These are phyloP conservation scores for Meloidogyne exigua DNA, from an alignment of 1,140 invertebrate species.

Conservation along the genomic window DNA sequence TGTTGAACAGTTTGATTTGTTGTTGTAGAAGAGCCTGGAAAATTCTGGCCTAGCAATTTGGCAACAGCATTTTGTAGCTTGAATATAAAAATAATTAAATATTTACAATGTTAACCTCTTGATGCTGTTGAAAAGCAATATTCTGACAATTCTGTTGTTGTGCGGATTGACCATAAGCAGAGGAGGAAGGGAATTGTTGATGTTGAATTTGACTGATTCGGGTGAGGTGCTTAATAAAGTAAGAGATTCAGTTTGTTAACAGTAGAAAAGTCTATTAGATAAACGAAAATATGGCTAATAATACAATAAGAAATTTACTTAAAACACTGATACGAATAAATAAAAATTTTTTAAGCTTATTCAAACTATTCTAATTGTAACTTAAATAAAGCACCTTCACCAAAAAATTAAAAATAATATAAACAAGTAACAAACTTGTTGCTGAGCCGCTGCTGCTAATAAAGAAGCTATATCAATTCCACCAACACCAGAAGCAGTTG, in stretches of 20 bases:
- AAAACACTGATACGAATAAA: too few species aligned
- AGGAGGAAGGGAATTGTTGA: background rate
- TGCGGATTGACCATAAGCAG: slow-evolving; percentile 2
- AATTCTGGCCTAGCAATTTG: slow-evolving; percentile 18
- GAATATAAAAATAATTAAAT: background rate
- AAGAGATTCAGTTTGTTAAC: background rate
- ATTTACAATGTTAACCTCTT: background rate
- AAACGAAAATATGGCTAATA: too few species aligned
- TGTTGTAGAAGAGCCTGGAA: background rate
- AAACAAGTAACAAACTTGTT: background rate
- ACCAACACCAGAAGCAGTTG: background rate
- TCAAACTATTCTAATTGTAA: too few species aligned
- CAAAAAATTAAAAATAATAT: too few species aligned
- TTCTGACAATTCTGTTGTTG: slow-evolving; percentile 12
- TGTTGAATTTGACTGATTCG: background rate
- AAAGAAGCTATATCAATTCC: background rate
- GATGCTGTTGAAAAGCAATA: slow-evolving; percentile 21
- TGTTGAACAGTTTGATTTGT: background rate
- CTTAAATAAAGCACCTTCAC: too few species aligned
- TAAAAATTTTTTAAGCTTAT: too few species aligned
- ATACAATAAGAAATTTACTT: too few species aligned
- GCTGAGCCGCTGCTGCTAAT: background rate
- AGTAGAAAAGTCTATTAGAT: too few species aligned
- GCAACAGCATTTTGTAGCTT: slow-evolving; percentile 24
- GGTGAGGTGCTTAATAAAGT: background rate